Conservation (phyloP, 1,140 invertebrate genomes). For the Muscidifurax raptorellus region DNA sequence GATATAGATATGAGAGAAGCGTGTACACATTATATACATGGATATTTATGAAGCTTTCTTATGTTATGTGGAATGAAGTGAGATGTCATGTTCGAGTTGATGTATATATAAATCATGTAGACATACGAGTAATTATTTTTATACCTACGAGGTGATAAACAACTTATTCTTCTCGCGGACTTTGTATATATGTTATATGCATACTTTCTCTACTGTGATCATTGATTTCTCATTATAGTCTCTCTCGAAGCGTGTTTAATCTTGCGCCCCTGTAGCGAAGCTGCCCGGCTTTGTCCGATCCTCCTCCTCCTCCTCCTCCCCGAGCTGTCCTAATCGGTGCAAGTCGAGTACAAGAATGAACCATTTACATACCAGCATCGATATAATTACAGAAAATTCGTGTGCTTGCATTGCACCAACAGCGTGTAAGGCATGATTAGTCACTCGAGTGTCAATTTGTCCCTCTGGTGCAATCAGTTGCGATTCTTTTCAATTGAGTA, state of each 20-base stretch:
- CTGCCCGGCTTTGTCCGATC: neutral
- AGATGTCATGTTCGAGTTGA: conserved; percentile 29
- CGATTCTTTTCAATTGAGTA: neutral
- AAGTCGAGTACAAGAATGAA: neutral
- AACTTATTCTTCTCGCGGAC: neutral
- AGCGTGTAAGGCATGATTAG: neutral
- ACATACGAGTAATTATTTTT: neutral
- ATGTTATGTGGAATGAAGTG: conserved; percentile 36
- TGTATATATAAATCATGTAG: neutral
- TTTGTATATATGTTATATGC: neutral
- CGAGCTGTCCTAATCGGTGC: neutral
- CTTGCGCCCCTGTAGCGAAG: conserved; percentile 36
- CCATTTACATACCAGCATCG: no score
- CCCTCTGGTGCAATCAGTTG: neutral
- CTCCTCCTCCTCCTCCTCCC: neutral
- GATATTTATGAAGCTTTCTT: neutral
- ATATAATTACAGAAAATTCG: neutral
- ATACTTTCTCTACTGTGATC: neutral
- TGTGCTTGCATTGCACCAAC: neutral
- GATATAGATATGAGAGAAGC: conserved; percentile 12
- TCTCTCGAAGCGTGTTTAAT: neutral
- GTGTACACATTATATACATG: neutral
- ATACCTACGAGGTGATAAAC: neutral
- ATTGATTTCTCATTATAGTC: neutral
- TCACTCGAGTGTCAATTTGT: neutral